Evolutionary conservation across 30 jellyfish, hydroid and myxozoan species (phyloP).

Genomic region (Mastigias papua): DNA sequence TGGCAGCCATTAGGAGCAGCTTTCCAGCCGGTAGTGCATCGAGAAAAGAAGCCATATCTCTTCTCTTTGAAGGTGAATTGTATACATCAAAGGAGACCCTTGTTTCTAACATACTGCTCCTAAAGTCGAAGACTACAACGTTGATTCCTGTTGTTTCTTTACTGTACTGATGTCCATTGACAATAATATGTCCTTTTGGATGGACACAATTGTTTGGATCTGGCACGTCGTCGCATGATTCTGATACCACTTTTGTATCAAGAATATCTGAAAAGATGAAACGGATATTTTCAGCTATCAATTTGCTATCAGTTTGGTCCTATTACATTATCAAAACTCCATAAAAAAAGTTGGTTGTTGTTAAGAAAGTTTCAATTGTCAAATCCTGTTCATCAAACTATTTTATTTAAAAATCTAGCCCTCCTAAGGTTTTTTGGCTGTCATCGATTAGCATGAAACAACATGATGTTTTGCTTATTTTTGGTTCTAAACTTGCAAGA

Average conservation of each 20-base stretch:
- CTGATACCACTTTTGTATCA: slow-evolving; percentile 14
- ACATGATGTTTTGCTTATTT: no score
- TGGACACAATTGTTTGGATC: slow-evolving; percentile 7
- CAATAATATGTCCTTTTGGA: slow-evolving; percentile 22
- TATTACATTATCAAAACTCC: no score
- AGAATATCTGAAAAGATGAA: slow-evolving; percentile 11
- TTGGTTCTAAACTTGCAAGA: no score
- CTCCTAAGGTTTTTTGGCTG: no score
- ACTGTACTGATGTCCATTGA: slow-evolving; percentile 65
- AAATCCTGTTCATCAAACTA: no score
- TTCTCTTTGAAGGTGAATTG: neutral
- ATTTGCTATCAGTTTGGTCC: no score
- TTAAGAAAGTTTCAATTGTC: no score
- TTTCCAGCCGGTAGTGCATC: neutral
- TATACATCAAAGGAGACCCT: slow-evolving; percentile 2
- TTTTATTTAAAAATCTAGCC: no score
- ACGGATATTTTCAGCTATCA: neutral
- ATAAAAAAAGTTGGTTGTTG: no score
- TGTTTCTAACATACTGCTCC: slow-evolving; percentile 40
- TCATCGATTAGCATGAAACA: no score
- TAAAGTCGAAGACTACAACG: slow-evolving; percentile 39
- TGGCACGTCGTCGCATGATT: slow-evolving; percentile 22
- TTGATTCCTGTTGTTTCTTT: slow-evolving; percentile 18
- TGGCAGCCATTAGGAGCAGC: slow-evolving; percentile 10
- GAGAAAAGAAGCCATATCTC: neutral